Evolutionary conservation across 2,113 vertebrate species (phyloP).

Genomic region (Coryphaenoides rupestris): DNA sequence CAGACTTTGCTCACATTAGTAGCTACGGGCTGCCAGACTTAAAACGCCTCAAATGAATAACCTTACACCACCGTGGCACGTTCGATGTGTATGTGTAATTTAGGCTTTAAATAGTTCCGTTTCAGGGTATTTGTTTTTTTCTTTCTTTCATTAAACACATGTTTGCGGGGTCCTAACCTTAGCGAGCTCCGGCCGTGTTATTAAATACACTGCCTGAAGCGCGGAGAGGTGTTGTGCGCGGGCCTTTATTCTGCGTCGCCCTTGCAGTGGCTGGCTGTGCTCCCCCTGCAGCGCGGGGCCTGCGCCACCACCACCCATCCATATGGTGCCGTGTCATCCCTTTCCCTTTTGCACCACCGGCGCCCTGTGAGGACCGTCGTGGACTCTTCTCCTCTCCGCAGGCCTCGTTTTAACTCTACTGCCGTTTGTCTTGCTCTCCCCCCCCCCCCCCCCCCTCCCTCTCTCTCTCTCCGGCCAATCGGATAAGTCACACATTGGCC

Average conservation of each 20-base stretch:
- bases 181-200: slow-evolving; percentile 40
- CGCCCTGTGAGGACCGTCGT: slow-evolving; percentile 47
- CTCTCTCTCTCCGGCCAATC: slow-evolving; percentile 62
- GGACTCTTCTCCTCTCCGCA: slow-evolving; percentile 55
- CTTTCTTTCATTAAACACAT: slow-evolving; percentile 18
- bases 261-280: slow-evolving; percentile 52
- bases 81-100: slow-evolving; percentile 19
- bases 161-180: slow-evolving; percentile 23
- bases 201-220: slow-evolving; percentile 39
- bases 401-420: slow-evolving; percentile 55
- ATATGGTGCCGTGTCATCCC: slow-evolving; percentile 64
- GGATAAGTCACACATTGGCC: slow-evolving; percentile 65
- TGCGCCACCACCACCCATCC: slow-evolving; percentile 46
- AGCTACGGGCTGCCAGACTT: too few relatives aligned
- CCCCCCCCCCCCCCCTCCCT: too few relatives aligned
- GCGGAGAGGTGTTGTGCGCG: slow-evolving; percentile 14
- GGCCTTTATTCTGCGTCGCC: slow-evolving; percentile 38
- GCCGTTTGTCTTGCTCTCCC: slow-evolving; percentile 25
- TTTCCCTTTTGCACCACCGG: slow-evolving; percentile 46
- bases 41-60: neutral
- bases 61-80: slow-evolving; percentile 3
- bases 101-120: slow-evolving; percentile 16
- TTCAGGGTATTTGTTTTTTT: slow-evolving; percentile 30
- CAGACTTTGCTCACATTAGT: slow-evolving; percentile 8
- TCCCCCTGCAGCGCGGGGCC: too few relatives aligned